These are phyloP conservation scores for Rousettus madagascariensis DNA, from an alignment of 2,797 vertebrate genomes.

Conservation along the genomic window DNA sequence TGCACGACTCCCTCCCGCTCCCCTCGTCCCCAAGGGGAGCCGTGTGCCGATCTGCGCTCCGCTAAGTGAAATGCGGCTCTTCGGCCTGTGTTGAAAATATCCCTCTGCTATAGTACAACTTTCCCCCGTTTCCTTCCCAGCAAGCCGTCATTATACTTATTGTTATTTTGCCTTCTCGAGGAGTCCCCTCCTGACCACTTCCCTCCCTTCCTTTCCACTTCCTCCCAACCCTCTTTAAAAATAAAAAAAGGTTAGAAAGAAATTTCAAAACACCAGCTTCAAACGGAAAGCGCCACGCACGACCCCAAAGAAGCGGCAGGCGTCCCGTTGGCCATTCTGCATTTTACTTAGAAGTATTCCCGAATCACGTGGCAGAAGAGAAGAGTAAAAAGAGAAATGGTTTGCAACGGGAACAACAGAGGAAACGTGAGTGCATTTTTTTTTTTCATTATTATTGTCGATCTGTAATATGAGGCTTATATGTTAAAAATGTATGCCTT, in stretches of 20 bases:
- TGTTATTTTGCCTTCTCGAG: constrained; percentile 1
- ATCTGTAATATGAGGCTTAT: constrained; percentile 51
- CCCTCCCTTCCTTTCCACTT: neutral
- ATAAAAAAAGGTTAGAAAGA: neutral
- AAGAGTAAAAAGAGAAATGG: constrained; percentile 7
- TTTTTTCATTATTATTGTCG: constrained; percentile 35
- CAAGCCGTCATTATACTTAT: neutral
- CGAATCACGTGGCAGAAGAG: neutral
- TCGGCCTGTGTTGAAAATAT: neutral
- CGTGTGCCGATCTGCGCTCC: neutral
- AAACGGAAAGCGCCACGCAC: neutral
- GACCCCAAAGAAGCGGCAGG: neutral
- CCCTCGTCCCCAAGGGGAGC: neutral
- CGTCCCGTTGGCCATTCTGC: neutral
- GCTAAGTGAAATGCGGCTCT: neutral
- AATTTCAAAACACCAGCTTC: neutral
- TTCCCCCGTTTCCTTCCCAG: neutral
- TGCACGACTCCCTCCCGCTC: neutral
- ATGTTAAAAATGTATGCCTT: neutral
- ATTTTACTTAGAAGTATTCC: constrained; percentile 7
- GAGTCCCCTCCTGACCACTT: neutral
- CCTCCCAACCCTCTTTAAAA: neutral
- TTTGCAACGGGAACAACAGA: constrained; percentile 34
- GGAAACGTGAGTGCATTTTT: constrained; percentile 50
- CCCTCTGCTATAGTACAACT: neutral